Base-by-base conservation (phyloP, 2,888 invertebrate species). In the Blera fallax region DNA sequence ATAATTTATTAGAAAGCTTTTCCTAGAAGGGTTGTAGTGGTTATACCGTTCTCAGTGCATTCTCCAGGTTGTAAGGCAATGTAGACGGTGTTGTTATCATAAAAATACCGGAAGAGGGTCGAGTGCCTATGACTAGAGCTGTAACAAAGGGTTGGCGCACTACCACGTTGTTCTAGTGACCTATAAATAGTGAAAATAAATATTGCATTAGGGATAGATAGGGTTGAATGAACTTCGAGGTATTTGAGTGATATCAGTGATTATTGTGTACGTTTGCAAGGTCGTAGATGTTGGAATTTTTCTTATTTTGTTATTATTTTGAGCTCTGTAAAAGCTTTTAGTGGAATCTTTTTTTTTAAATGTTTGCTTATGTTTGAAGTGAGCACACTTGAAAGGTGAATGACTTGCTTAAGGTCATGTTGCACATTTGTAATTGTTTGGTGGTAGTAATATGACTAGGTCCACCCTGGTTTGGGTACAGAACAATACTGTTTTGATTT, bases 141-240 rank as follows among this genome's bases (percentile, higher is more conserved):
- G 21, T 10, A 69, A 70, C 81, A 70, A 69, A 76, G 70, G 70
- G 69, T 56, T 62, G 48, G 29, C 37, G 40, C n/a, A 27, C 37
- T 56, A 24, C 14, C n/a, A 11, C 74, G 32, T 48, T 65, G 58
- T 64, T 74, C 32, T 27, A 74, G 62, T 70, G 78, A 74, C 69
- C 83, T 69, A 73, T 64, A 79, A 84, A 43, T 69, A 72, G 18
- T 64, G 37, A 48, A 56, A 62, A 43, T 40, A 62, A 60, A 73
- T 50, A 62, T 60, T 78, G 48, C 60, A 78, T 52, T 83, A 40
- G 62, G 29, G n/a, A 73, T 62, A 32, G 45, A 16, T 24, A 18
- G 54, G 37, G 77, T 67, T 78, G 34, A 78, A 73, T 77, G 73
- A 78, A 78, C 83, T 83, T 54, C 18, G 27, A 2, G 58, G 24